phyloP scores from a whole-genome alignment of 2,888 invertebrate genomes.

The Tipula vernalis region DNA sequence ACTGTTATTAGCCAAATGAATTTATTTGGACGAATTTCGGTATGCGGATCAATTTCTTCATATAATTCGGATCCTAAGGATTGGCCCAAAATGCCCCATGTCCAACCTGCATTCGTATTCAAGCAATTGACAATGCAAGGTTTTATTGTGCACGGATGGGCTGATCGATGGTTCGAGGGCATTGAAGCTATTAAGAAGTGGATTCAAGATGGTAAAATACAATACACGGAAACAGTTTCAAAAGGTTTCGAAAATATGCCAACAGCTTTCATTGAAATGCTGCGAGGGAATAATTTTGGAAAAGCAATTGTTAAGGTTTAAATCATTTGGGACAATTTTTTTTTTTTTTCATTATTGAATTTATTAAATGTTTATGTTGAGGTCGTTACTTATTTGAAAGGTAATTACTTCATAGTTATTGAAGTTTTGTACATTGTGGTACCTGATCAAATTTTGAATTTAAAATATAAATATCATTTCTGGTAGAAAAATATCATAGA shows the following conservation, averaged over 20 bases:
- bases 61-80: slow-evolving; percentile 41
- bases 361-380: not conserved
- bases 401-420: too few relatives aligned
- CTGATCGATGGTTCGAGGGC: slow-evolving; percentile 47
- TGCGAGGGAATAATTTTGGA: slow-evolving; percentile 52
- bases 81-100: slow-evolving; percentile 22
- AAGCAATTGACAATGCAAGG: slow-evolving; percentile 52
- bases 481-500: too few relatives aligned
- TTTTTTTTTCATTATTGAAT: not conserved
- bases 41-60: slow-evolving; percentile 51
- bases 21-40: slow-evolving; percentile 43
- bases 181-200: slow-evolving; percentile 47
- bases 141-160: slow-evolving; percentile 37
- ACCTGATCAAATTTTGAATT: too few relatives aligned
- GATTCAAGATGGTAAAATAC: slow-evolving; percentile 55
- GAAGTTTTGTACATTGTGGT: too few relatives aligned
- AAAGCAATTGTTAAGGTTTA: slow-evolving; percentile 54
- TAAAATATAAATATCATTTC: too few relatives aligned
- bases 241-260: slow-evolving; percentile 64
- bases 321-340: not conserved
- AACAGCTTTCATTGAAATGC: slow-evolving; percentile 50
- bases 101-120: slow-evolving; percentile 43
- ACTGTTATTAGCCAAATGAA: slow-evolving; percentile 49
- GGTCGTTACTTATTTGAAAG: too few relatives aligned
- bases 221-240: slow-evolving; percentile 53